Evolutionary conservation across 2,797 vertebrate species (phyloP), one percentile per base, ranked within the genome.

Genomic region (Acanthiza pusilla): DNA sequence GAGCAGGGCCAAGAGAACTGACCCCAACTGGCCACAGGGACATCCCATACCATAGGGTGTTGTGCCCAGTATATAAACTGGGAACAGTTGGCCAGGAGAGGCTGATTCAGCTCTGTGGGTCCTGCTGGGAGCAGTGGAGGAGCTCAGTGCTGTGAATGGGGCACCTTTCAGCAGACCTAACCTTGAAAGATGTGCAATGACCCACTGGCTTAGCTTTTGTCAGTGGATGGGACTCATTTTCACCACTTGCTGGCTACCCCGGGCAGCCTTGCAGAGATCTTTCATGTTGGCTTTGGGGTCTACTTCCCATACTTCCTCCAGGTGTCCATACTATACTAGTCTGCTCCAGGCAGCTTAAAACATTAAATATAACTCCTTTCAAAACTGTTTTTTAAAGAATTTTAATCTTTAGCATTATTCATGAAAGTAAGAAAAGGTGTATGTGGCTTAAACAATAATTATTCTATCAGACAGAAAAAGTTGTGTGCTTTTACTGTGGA

Each of bases 61-160:
- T 1, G 0, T 58, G 21, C 45, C 25, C 29, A 10, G n/a, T 17
- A 1, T 4, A 10, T 53, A 13, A 77, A 36, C 23, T 30, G 78
- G 57, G 32, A 27, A 16, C 18, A 40, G 29, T 2, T 78, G 73
- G 16, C 73, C 73, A 72, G 60, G 22, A 66, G 66, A 72, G 34
- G 18, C 16, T 0, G 3, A 1, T 51, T 71, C 30, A 63, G 53
- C 50, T 27, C 57, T 48, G 7, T 60, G 70, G 2, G 9, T 60
- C 65, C 62, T 77, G 12, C 72, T 55, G 43, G 30, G 34, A 36
- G 34, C 68, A 7, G 2, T 21, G 36, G 26, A 65, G 50, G 29
- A 68, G 32, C 54, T 27, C 25, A 7, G 1, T 8, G 22, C 67
- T 78, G 36, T 17, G 57, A 38, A 22, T 5, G 3, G 34, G n/a